Evolutionary conservation across 2,113 vertebrate species (phyloP).

Genomic region (Microtus montanus): DNA sequence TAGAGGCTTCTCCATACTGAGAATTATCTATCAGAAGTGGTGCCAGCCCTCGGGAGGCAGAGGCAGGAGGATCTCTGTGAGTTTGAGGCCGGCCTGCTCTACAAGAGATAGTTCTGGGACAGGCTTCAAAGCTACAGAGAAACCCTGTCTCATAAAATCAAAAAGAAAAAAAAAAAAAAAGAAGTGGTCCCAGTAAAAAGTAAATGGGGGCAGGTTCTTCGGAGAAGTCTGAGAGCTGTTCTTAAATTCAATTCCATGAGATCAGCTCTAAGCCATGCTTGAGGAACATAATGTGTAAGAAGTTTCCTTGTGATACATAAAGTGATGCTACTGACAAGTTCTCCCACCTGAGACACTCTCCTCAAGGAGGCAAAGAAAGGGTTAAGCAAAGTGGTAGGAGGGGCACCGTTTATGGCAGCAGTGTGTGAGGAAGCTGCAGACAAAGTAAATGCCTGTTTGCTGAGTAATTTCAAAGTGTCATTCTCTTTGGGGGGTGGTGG

Average conservation of each 20-base stretch:
- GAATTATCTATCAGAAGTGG: not conserved
- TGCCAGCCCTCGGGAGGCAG: too few species aligned
- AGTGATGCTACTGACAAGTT: not conserved
- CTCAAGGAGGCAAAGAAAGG: conserved; percentile 36
- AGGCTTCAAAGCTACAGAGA: too few species aligned
- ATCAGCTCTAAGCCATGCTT: conserved; percentile 36
- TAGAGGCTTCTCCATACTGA: not conserved
- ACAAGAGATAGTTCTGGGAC: too few species aligned
- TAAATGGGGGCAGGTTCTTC: not conserved
- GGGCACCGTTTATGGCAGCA: not conserved
- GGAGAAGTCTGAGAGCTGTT: not conserved
- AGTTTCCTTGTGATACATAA: conserved; percentile 18
- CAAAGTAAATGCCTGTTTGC: not conserved
- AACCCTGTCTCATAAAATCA: too few species aligned
- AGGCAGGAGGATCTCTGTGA: too few species aligned
- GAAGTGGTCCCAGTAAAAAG: not conserved
- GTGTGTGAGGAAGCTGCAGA: not conserved
- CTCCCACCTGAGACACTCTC: not conserved
- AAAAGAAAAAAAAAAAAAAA: too few species aligned
- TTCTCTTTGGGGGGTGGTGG: not conserved
- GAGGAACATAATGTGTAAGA: conserved; percentile 1
- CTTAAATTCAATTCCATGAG: conserved; percentile 55
- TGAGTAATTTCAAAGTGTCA: conserved; percentile 17
- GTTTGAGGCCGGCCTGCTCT: too few species aligned
- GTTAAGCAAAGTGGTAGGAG: not conserved